Base-by-base conservation (phyloP, 2,113 vertebrate species). In the Hydrochoerus hydrochaeris region DNA sequence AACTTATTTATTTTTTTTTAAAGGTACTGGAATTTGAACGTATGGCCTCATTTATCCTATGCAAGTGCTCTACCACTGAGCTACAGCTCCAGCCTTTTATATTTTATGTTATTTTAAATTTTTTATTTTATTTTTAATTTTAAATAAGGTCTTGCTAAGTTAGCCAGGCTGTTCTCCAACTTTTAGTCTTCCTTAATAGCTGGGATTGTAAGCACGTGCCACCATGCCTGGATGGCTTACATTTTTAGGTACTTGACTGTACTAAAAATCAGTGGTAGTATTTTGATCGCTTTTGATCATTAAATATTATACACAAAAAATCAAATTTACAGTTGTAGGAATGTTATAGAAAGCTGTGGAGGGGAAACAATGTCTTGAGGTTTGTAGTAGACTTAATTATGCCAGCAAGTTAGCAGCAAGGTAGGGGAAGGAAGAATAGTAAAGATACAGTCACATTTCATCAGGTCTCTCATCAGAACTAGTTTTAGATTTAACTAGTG, bases 261-360 rank as follows among this genome's bases (percentile, higher is more conserved):
- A 87, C 84, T 95, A 73, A 95, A 52, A 85, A 73, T 90, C 28
- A 85, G 1, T 65, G 30, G 69, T 38, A 87, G 84, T 80, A 87
- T 69, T 88, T 95, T 58, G 44, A 80, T 88, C 12, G 71, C 19
- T 94, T 92, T 89, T 91, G 19, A 52, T 92, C n/a, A 60, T 90
- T 91, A 84, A 95, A 7, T 95, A 87, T 87, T 93, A 52, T 8
- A 49, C 26, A 92, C 62, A 96, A 94, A 91, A 88, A 92, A 44
- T 93, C 12, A 90, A 19, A 90, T 73, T 89, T 85, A 90, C 28
- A 75, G 32, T 92, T 26, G 7, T 78, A 89, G 77, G 6, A 49
- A 46, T 5, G 16, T 91, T 82, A 52, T 41, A 67, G 46, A 32
- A 95, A 93, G 44, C 7, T 80, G 3, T 35, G 13, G 63, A 85